Evolutionary conservation across 2,888 invertebrate species (phyloP), one percentile per base, ranked within the genome.

Genomic region (Campopleginae sp.): DNA sequence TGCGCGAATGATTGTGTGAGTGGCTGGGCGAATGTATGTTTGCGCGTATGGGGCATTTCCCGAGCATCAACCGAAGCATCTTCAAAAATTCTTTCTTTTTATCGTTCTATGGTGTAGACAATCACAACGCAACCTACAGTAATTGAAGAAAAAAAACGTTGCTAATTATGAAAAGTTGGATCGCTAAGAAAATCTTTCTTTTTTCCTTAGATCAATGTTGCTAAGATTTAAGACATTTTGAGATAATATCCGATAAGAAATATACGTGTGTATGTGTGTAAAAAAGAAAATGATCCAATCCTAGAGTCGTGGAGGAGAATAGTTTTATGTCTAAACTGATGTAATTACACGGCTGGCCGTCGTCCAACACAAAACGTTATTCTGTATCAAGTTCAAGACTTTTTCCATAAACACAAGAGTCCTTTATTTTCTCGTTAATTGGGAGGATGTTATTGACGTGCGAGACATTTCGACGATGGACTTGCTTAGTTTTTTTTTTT

Each of bases 301-400:
- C 38, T 54, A 51, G 19, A 14, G 6, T 51, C 33, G 33, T 31
- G 51, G 23, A 42, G 23, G 51, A 72, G 54, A 54, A 72, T 23
- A 58, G 51, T 42, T 44, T 23, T 38, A 27, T 38, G 23, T 72
- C 17, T 54, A 46, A 78, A 33, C 51, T 31, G 38, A 66, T 72
- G 58, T 46, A 46, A 82, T 82, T 77, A 66, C 51, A 74, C 82
- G 82, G 82, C 78, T 82, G 82, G 82, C 82, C 82, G 78, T 78
- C 38, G 74, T 78, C 46, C 38, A 61, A 51, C 65, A 27, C 38
- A 72, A 72, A 61, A 82, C 42, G 4, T 8, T 42, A 42, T n/a
- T 23, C 7, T 38, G 54, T 58, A 31, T 23, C 12, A 65, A 51
- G 5, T 51, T n/a, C 27, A 76, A 74, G 1, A 27, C 31, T 42